Percentiles rank a stretch among this genome's conserved stretches.
Conservation (phyloP, 2,888 invertebrate species). For the Calephelis perditalis region DNA sequence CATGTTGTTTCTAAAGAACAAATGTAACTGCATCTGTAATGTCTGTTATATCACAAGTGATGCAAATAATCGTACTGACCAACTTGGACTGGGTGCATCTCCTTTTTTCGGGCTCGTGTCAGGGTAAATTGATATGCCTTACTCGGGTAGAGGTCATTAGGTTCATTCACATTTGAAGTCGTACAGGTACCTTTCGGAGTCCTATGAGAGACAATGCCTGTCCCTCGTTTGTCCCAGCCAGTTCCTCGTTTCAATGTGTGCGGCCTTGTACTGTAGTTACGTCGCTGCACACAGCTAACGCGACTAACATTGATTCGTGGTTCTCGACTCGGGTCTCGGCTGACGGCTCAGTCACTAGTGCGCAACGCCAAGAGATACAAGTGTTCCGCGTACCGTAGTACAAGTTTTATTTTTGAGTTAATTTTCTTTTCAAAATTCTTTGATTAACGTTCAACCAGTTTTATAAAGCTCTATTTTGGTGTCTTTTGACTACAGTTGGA, state of each 20-base stretch:
- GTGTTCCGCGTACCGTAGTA: slow-evolving; percentile 45
- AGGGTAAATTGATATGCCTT: slow-evolving; percentile 19
- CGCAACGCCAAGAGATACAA: slow-evolving; percentile 70
- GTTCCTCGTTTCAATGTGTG: slow-evolving; percentile 42
- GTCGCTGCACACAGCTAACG: slow-evolving; percentile 48
- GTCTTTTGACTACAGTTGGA: not conserved
- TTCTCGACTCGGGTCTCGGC: slow-evolving; percentile 52
- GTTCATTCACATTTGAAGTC: slow-evolving; percentile 53
- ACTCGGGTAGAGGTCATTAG: slow-evolving; percentile 36
- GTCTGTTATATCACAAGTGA: too few relatives aligned
- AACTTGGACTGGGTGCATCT: slow-evolving; percentile 16
- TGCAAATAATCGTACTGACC: slow-evolving; percentile 16
- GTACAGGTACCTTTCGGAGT: slow-evolving; percentile 43
- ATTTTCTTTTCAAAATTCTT: slow-evolving; percentile 43
- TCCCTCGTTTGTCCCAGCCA: slow-evolving; percentile 34
- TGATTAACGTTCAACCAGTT: slow-evolving; percentile 43
- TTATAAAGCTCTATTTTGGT: slow-evolving; percentile 38
- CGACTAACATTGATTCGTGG: slow-evolving; percentile 74
- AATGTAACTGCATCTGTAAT: too few relatives aligned
- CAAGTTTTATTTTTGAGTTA: slow-evolving; percentile 63
- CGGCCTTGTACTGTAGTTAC: slow-evolving; percentile 37
- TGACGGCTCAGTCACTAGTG: slow-evolving; percentile 72
- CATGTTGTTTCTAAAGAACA: not conserved
- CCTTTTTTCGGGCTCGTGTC: slow-evolving; percentile 9
- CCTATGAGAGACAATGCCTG: slow-evolving; percentile 42